phyloP scores from a whole-genome alignment of 92 coral and sea anemone genomes.

The Zoanthus sociatus region DNA sequence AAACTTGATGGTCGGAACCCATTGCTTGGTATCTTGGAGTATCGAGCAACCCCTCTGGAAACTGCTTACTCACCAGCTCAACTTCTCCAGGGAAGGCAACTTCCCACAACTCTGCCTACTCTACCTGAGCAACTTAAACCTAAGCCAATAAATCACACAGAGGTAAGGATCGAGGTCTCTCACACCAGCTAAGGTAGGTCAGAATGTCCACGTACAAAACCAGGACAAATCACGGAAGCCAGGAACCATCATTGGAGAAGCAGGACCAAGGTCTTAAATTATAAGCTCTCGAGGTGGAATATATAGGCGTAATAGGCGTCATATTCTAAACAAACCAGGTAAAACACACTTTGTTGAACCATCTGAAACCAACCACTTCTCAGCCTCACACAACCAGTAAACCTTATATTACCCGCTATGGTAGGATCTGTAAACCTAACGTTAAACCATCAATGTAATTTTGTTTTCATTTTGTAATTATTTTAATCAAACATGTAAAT shows the following conservation, averaged over 20 bases:
- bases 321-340: slow-evolving; percentile 26
- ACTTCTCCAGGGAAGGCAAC: slow-evolving; percentile 27
- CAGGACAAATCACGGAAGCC: slow-evolving; percentile 23
- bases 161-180: background rate
- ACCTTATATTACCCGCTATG: too few relatives aligned
- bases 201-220: slow-evolving; percentile 21
- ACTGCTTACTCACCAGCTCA: slow-evolving; percentile 15
- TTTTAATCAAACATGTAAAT: too few relatives aligned
- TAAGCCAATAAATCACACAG: slow-evolving; percentile 20
- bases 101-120: slow-evolving; percentile 14
- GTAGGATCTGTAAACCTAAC: too few relatives aligned
- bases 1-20: slow-evolving; percentile 29
- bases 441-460: too few relatives aligned
- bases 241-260: slow-evolving; percentile 21
- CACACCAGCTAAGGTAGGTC: slow-evolving; percentile 23
- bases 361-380: background rate
- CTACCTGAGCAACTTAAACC: slow-evolving; percentile 8
- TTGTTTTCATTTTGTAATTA: too few relatives aligned
- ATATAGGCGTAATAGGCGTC: slow-evolving; percentile 21
- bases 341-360: background rate
- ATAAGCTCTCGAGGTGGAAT: slow-evolving; percentile 21
- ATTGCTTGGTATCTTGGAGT: slow-evolving; percentile 36
- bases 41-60: slow-evolving; percentile 23
- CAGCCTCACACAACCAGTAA: too few relatives aligned
- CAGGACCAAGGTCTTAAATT: slow-evolving; percentile 21